Percentiles rank a stretch among this genome's conserved stretches.
phyloP scores from a whole-genome alignment of 2,888 invertebrate genomes.

The Cacoxenus indagator region DNA sequence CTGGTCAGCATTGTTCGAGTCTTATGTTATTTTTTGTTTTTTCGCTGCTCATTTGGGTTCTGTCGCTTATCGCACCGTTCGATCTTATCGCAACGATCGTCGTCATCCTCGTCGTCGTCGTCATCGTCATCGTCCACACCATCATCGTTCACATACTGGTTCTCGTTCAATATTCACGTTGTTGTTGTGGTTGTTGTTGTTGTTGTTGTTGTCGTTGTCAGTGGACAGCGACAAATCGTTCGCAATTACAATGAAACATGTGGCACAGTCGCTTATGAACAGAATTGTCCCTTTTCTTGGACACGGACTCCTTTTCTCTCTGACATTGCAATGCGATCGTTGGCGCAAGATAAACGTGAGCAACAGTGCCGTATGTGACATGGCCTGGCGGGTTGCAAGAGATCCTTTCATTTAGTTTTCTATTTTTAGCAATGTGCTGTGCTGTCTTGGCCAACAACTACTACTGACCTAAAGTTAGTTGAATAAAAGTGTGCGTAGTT shows the following conservation, averaged over 20 bases:
- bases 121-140: neutral
- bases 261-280: neutral
- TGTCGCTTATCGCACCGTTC: conserved; percentile 38
- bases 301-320: neutral
- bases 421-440: neutral
- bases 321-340: neutral
- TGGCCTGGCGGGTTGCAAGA: neutral
- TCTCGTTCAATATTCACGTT: too few species aligned
- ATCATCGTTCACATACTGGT: too few species aligned
- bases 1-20: conserved; percentile 16
- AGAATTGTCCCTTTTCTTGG: neutral
- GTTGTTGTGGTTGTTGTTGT: neutral
- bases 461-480: conserved; percentile 18
- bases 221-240: conserved; percentile 67
- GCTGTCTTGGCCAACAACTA: neutral
- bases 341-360: neutral
- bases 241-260: conserved; percentile 56
- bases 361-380: neutral
- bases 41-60: conserved; percentile 36
- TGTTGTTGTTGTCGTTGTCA: conserved; percentile 43
- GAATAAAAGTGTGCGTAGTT: too few species aligned
- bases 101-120: neutral
- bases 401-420: neutral
- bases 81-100: conserved; percentile 39
- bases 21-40: conserved; percentile 4